phyloP scores from a whole-genome alignment of 2,797 vertebrate genomes.

The Tokudaia muenninki region DNA sequence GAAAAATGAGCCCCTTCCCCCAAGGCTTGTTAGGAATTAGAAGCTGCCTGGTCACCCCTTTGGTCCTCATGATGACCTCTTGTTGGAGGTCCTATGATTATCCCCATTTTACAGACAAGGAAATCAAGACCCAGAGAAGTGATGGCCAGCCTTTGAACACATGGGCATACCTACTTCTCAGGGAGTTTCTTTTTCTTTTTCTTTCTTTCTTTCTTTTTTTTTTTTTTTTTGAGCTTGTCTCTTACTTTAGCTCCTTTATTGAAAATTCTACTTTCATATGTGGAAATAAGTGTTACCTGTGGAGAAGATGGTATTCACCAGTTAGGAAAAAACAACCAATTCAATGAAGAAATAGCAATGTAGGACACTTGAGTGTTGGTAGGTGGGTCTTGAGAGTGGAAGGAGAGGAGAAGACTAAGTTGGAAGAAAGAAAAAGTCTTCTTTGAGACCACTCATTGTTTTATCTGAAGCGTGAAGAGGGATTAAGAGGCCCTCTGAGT shows the following conservation, averaged over 20 bases:
- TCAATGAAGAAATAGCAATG: background rate
- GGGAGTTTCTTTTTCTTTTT: background rate
- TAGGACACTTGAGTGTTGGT: accelerated
- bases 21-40: background rate
- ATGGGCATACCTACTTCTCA: background rate
- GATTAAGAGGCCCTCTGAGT: conserved; percentile 13
- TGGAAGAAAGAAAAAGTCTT: background rate
- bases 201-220: background rate
- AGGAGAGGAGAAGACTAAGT: conserved; percentile 34
- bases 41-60: background rate
- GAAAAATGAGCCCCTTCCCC: background rate
- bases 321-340: conserved; percentile 10
- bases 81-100: background rate
- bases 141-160: conserved; percentile 18
- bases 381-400: background rate
- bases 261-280: background rate
- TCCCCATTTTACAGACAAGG: conserved; percentile 4
- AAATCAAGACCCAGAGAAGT: conserved; percentile 48
- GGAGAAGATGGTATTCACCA: background rate
- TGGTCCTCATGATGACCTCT: background rate
- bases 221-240: background rate
- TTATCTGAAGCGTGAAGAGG: background rate
- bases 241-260: conserved; percentile 2
- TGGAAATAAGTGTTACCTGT: conserved; percentile 6
- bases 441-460: background rate